phyloP scores from a whole-genome alignment of 1,140 invertebrate species.

The Drosophila seguyi region DNA sequence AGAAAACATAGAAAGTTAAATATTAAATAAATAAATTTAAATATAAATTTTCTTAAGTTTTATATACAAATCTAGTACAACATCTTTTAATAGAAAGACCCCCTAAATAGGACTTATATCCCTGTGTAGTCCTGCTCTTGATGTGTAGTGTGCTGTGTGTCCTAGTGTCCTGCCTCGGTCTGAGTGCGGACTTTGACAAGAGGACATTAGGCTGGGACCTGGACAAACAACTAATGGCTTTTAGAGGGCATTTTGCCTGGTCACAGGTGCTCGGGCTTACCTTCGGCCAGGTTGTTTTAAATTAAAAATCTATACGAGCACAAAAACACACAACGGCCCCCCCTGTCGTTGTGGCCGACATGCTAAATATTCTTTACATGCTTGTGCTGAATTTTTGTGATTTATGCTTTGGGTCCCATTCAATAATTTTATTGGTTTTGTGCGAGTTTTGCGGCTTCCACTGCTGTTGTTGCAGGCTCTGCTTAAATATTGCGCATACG shows the following conservation, averaged over 20 bases:
- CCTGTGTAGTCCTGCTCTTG: conserved; percentile 3
- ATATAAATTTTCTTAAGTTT: neutral
- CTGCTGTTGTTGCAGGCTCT: conserved; percentile 22
- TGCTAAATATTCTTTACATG: conserved; percentile 44
- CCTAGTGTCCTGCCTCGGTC: conserved; percentile 14
- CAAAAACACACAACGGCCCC: conserved; percentile 38
- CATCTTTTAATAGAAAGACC: neutral
- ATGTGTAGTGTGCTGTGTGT: conserved; percentile 19
- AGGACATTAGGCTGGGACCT: conserved; percentile 72
- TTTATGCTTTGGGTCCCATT: conserved; percentile 42
- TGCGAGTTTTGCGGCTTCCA: conserved; percentile 38
- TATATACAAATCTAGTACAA: neutral
- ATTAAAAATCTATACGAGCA: conserved; percentile 70
- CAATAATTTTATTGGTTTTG: conserved; percentile 67
- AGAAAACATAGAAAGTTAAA: neutral
- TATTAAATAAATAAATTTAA: neutral
- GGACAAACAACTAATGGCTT: conserved; percentile 82
- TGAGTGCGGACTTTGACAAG: conserved; percentile 67
- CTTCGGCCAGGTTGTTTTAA: conserved; percentile 72
- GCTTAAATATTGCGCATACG: conserved; percentile 66
- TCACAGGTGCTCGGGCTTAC: conserved; percentile 60
- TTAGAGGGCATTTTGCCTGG: conserved; percentile 70
- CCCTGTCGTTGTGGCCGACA: conserved; percentile 2
- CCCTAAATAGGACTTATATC: neutral
- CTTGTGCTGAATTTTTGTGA: conserved; percentile 36